These are phyloP conservation scores for Tor tambroides DNA, from an alignment of 2,113 vertebrate genomes.

Conservation along the genomic window DNA sequence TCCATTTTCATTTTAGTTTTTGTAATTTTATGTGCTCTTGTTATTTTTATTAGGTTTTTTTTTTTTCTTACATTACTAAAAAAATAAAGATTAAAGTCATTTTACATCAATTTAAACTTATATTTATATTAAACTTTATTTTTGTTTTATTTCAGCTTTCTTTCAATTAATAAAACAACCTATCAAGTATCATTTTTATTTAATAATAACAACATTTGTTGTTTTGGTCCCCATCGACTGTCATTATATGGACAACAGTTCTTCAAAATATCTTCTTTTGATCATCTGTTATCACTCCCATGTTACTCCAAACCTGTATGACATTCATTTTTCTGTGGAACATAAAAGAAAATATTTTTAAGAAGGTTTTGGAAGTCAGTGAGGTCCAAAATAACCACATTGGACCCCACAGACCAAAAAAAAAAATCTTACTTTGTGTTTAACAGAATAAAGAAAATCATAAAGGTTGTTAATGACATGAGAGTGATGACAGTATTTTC, in stretches of 20 bases:
- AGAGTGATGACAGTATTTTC: neutral
- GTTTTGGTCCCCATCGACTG: neutral
- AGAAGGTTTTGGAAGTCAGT: neutral
- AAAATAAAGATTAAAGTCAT: too few species aligned
- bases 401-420: neutral
- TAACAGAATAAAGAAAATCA: neutral
- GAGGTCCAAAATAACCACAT: neutral
- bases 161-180: too few species aligned
- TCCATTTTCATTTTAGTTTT: neutral
- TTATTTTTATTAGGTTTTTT: neutral
- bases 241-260: neutral
- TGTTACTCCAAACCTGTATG: neutral
- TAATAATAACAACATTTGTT: neutral
- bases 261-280: neutral
- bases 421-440: neutral
- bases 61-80: neutral
- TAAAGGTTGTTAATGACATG: neutral
- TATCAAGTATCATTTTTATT: too few species aligned
- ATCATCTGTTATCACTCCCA: neutral
- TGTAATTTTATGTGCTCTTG: neutral
- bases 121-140: too few species aligned
- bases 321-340: neutral
- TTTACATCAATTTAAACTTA: too few species aligned
- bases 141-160: too few species aligned
- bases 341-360: neutral